These are phyloP conservation scores for Periparus ater DNA, from an alignment of 2,797 vertebrate genomes.

Conservation along the genomic window DNA sequence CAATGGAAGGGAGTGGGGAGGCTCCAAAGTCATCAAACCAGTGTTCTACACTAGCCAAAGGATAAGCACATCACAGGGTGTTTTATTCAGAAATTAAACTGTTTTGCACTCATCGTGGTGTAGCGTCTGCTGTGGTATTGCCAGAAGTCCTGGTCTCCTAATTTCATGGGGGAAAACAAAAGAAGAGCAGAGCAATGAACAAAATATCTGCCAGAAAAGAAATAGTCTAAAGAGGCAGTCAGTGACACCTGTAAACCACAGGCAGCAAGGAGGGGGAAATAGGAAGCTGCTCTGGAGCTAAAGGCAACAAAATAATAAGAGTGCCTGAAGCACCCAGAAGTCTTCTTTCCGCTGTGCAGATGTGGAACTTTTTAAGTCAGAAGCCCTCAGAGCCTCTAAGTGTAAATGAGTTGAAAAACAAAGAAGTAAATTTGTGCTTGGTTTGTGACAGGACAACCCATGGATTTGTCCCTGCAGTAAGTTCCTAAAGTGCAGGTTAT, in stretches of 20 bases:
- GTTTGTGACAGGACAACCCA: background rate
- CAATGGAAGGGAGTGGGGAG: background rate
- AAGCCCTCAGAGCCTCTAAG: background rate
- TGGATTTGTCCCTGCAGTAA: background rate
- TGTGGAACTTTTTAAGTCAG: background rate
- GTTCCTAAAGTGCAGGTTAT: background rate
- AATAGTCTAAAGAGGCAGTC: background rate
- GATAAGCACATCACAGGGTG: fast-evolving
- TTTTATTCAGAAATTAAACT: background rate
- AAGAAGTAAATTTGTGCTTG: background rate
- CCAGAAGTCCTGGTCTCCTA: background rate
- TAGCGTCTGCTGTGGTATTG: background rate
- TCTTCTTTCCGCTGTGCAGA: background rate
- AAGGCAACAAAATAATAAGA: background rate
- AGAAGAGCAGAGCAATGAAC: background rate
- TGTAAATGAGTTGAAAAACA: background rate
- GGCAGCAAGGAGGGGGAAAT: background rate
- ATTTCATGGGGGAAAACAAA: background rate
- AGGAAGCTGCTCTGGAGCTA: background rate
- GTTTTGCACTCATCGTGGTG: background rate
- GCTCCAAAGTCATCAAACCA: background rate
- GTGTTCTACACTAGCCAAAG: background rate
- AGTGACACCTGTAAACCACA: background rate
- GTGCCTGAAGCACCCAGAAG: background rate
- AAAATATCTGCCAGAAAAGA: background rate